Conservation (phyloP, 2,797 vertebrate species). For the Arremon aurantiirostris region DNA sequence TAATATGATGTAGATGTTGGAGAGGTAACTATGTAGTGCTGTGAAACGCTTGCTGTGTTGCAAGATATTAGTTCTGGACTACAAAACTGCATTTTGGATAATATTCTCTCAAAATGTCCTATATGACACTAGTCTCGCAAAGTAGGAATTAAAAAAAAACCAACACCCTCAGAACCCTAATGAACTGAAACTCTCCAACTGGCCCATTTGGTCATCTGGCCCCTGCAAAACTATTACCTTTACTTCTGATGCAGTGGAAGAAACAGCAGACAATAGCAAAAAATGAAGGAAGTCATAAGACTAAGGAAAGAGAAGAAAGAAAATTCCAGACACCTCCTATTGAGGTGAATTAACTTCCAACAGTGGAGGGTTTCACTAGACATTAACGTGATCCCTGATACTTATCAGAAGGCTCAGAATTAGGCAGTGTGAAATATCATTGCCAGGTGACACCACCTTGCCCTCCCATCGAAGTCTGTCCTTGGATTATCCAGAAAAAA, state of each 20-base stretch:
- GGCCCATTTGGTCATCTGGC: not conserved
- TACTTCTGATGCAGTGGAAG: not conserved
- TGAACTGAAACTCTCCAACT: not conserved
- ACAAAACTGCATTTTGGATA: constrained; percentile 20
- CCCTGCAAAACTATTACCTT: not conserved
- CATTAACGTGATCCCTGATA: not conserved
- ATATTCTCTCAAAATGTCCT: not conserved
- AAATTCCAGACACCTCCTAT: not conserved
- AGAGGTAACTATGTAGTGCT: not conserved
- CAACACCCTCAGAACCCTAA: not conserved
- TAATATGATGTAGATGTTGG: not conserved
- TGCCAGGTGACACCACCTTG: not conserved
- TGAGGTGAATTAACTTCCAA: not conserved
- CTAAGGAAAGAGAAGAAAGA: not conserved
- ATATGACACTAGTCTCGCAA: not conserved
- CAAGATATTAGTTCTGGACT: not conserved
- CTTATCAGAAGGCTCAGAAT: not conserved
- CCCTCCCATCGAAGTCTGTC: not conserved
- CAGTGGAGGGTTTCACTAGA: not conserved
- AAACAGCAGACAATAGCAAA: not conserved
- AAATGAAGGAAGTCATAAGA: not conserved
- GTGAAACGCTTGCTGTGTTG: not conserved
- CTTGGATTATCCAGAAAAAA: not conserved
- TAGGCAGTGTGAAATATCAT: not conserved
- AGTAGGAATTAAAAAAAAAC: constrained; percentile 31